Evolutionary conservation across 1,140 invertebrate genomes (phyloP).

Genomic region (Idris sp.): DNA sequence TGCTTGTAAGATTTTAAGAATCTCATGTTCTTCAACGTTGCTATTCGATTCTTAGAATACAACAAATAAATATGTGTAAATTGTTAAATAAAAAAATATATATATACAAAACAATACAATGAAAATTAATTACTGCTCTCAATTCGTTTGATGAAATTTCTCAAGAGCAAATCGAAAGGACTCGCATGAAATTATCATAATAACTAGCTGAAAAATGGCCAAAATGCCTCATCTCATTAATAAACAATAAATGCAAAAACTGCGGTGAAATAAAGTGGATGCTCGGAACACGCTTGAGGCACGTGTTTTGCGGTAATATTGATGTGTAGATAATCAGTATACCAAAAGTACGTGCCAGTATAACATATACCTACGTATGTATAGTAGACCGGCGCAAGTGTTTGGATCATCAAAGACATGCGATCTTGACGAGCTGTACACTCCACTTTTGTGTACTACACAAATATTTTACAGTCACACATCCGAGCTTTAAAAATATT

Average conservation of each 20-base stretch:
- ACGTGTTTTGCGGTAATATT: conserved; percentile 63
- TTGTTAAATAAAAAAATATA: no score
- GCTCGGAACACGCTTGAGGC: conserved; percentile 50
- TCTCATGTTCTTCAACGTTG: no score
- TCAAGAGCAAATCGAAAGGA: conserved; percentile 7
- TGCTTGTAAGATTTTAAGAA: no score
- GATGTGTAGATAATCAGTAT: conserved; percentile 58
- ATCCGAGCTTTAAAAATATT: not conserved
- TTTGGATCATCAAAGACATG: conserved; percentile 66
- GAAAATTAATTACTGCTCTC: conserved; percentile 18
- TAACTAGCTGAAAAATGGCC: conserved; percentile 11
- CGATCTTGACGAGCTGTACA: conserved; percentile 64
- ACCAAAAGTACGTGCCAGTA: conserved; percentile 56
- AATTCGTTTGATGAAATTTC: conserved; percentile 9
- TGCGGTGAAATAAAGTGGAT: conserved; percentile 54
- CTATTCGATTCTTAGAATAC: no score
- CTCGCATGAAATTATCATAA: conserved; percentile 47
- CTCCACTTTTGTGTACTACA: conserved; percentile 31
- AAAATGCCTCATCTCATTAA: conserved; percentile 41
- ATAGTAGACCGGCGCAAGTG: conserved; percentile 32
- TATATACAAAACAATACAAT: no score
- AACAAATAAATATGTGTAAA: no score
- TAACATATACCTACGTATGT: conserved; percentile 31
- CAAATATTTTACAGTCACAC: conserved; percentile 10
- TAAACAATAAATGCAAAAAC: conserved; percentile 61